Conservation (phyloP, 1,140 invertebrate genomes). For the Plodia interpunctella region DNA sequence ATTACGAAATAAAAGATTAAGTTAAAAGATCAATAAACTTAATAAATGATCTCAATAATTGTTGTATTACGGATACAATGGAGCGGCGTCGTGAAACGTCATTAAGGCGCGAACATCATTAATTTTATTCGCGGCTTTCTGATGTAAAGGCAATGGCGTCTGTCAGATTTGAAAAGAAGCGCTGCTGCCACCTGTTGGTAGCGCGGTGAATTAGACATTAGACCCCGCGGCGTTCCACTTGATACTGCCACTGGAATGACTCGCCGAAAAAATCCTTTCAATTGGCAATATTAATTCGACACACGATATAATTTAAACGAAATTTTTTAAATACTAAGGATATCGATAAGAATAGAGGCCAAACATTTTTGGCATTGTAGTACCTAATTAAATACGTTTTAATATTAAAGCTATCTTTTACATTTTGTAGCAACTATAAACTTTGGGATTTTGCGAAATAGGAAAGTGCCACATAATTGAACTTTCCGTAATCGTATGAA, state of each 20-base stretch:
- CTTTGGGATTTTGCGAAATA: too few relatives aligned
- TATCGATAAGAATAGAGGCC: too few relatives aligned
- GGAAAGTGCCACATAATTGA: too few relatives aligned
- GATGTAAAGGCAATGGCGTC: constrained; percentile 73
- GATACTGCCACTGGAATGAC: constrained; percentile 71
- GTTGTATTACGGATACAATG: constrained; percentile 76
- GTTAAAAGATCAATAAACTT: constrained; percentile 78
- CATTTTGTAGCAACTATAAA: too few relatives aligned
- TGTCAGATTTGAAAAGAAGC: constrained; percentile 73
- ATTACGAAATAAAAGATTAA: constrained; percentile 78
- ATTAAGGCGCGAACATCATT: constrained; percentile 76
- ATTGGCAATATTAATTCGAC: constrained; percentile 9
- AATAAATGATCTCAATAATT: constrained; percentile 78
- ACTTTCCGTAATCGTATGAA: too few relatives aligned
- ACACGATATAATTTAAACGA: constrained; percentile 3
- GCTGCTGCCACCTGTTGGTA: constrained; percentile 74
- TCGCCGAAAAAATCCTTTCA: constrained; percentile 42
- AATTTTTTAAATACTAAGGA: not conserved
- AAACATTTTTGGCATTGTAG: too few relatives aligned
- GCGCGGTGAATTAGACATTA: constrained; percentile 70
- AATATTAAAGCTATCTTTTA: too few relatives aligned
- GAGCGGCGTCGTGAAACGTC: constrained; percentile 74
- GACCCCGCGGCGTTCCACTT: constrained; percentile 66
- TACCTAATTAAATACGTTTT: too few relatives aligned
- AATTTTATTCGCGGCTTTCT: constrained; percentile 75